Conservation (phyloP, 2,888 invertebrate species). For the Plagodis pulveraria region DNA sequence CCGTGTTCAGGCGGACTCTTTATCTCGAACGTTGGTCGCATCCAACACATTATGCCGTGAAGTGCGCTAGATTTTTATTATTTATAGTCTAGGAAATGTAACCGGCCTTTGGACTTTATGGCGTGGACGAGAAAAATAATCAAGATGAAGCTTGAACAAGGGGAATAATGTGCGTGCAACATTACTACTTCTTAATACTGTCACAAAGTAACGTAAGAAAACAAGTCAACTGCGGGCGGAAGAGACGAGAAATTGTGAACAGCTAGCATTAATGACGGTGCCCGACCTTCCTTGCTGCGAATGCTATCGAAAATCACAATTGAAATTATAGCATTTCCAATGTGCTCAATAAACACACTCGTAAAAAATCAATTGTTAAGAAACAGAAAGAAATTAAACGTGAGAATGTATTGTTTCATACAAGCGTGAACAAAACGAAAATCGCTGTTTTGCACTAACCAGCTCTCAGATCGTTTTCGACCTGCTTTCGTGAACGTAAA, state of each 20-base stretch:
- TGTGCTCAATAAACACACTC: slow-evolving; percentile 83
- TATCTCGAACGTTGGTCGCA: slow-evolving; percentile 59
- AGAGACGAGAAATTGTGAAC: slow-evolving; percentile 12
- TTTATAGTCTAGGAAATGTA: slow-evolving; percentile 33
- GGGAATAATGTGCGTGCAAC: neutral
- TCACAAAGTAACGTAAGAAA: no score
- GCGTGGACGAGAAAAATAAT: slow-evolving; percentile 9
- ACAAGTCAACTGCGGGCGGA: no score
- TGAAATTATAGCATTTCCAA: slow-evolving; percentile 75
- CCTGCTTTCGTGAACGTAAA: slow-evolving; percentile 79
- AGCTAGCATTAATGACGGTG: slow-evolving; percentile 21
- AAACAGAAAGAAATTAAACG: slow-evolving; percentile 82
- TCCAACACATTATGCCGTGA: slow-evolving; percentile 56
- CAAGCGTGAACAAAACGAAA: slow-evolving; percentile 79
- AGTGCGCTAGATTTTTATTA: slow-evolving; percentile 48
- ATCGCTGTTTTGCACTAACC: slow-evolving; percentile 76
- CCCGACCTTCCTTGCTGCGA: slow-evolving; percentile 23
- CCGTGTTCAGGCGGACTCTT: slow-evolving; percentile 51
- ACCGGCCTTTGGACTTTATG: slow-evolving; percentile 10
- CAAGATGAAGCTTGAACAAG: slow-evolving; percentile 1
- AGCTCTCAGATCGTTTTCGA: slow-evolving; percentile 82
- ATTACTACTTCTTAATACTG: neutral
- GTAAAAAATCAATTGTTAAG: slow-evolving; percentile 82
- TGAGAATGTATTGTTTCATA: slow-evolving; percentile 84
- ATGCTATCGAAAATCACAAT: slow-evolving; percentile 61